These are phyloP conservation scores for Aradus depressus DNA, from an alignment of 2,888 invertebrate species.

Conservation along the genomic window DNA sequence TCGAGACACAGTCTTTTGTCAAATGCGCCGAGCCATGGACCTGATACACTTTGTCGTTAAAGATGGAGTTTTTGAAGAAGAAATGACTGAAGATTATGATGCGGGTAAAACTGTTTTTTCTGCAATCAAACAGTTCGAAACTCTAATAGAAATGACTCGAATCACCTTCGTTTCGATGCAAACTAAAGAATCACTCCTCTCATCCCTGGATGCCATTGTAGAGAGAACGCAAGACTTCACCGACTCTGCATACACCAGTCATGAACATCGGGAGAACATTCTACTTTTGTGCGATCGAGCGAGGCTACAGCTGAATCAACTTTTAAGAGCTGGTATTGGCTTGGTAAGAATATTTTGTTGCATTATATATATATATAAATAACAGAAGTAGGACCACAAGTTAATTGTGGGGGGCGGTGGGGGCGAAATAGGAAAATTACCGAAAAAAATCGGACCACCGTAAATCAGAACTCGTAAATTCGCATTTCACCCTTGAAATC, in stretches of 20 bases:
- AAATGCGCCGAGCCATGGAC: constrained; percentile 95
- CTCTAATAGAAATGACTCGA: constrained; percentile 73
- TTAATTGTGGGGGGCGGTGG: too few species aligned
- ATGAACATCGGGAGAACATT: constrained; percentile 93
- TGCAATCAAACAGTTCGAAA: constrained; percentile 72
- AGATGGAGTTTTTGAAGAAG: constrained; percentile 69
- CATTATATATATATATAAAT: not conserved
- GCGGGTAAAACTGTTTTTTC: constrained; percentile 61
- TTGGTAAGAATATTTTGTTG: constrained; percentile 47
- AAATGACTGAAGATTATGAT: constrained; percentile 50
- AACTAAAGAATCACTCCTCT: constrained; percentile 64
- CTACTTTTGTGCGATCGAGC: constrained; percentile 68
- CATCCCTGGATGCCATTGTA: constrained; percentile 78
- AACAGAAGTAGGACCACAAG: too few species aligned
- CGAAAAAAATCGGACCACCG: too few species aligned
- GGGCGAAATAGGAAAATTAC: too few species aligned
- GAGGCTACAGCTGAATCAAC: constrained; percentile 81
- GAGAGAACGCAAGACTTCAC: constrained; percentile 98
- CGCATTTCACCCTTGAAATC: too few species aligned
- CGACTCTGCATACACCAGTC: constrained; percentile 96
- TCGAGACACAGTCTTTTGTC: constrained; percentile 94
- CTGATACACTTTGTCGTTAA: constrained; percentile 94
- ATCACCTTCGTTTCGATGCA: constrained; percentile 59
- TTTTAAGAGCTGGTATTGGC: constrained; percentile 72
- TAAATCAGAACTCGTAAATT: too few species aligned